These are phyloP conservation scores for Eristalinus sepulchralis DNA, from an alignment of 2,888 invertebrate species.

Conservation along the genomic window DNA sequence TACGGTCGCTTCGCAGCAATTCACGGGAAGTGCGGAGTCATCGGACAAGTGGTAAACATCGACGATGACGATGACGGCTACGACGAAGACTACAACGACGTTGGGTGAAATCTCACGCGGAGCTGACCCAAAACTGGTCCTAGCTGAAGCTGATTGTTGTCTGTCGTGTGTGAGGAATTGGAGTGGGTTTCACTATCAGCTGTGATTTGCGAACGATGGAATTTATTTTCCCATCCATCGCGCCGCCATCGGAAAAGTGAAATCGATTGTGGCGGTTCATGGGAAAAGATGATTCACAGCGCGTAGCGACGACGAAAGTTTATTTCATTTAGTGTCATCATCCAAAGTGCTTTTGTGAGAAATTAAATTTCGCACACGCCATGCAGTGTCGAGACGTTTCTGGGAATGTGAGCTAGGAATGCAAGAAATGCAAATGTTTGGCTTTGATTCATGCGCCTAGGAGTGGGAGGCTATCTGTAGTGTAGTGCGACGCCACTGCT, in stretches of 20 bases:
- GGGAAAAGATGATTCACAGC: neutral
- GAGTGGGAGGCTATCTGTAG: neutral
- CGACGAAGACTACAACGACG: neutral
- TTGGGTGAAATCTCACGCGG: conserved; percentile 59
- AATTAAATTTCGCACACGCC: neutral
- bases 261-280: conserved; percentile 39
- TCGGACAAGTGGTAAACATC: conserved; percentile 49
- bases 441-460: neutral
- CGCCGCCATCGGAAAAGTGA: conserved; percentile 49
- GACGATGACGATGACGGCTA: conserved; percentile 28
- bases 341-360: neutral
- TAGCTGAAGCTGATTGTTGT: conserved; percentile 25
- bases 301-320: neutral
- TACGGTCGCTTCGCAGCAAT: conserved; percentile 25
- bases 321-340: neutral
- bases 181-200: conserved; percentile 25
- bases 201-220: conserved; percentile 35
- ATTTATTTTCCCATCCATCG: conserved; percentile 36
- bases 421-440: neutral
- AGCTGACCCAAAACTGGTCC: conserved; percentile 65
- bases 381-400: neutral
- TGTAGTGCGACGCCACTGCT: neutral
- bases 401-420: neutral
- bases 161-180: conserved; percentile 7
- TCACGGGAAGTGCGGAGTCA: conserved; percentile 58